phyloP scores from a whole-genome alignment of 2,113 vertebrate species.

The Amphiprion ocellaris region DNA sequence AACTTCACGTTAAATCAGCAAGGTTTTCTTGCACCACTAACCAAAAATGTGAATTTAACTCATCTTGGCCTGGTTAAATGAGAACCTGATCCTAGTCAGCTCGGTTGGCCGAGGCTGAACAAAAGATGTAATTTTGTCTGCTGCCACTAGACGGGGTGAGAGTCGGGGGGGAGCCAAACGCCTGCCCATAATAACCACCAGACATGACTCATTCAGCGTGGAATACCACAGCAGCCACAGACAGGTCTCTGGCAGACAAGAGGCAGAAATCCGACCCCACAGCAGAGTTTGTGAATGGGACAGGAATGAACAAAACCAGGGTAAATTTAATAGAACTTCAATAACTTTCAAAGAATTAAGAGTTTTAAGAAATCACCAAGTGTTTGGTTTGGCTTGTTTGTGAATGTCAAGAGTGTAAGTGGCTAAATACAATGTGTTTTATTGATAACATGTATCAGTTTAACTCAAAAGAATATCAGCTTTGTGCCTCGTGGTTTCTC shows the following conservation, averaged over 20 bases:
- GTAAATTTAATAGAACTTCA: slow-evolving; percentile 71
- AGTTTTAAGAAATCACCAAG: slow-evolving; percentile 70
- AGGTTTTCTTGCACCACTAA: slow-evolving; percentile 37
- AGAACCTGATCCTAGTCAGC: slow-evolving; percentile 57
- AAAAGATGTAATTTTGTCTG: slow-evolving; percentile 72
- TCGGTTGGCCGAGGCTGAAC: slow-evolving; percentile 53
- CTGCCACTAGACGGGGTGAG: slow-evolving; percentile 78
- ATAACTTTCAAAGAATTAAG: slow-evolving; percentile 69
- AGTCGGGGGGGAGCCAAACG: slow-evolving; percentile 54
- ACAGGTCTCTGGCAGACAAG: slow-evolving; percentile 82
- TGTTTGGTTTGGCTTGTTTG: slow-evolving; percentile 71
- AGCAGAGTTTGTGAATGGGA: slow-evolving; percentile 82
- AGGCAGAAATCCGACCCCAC: slow-evolving; percentile 76
- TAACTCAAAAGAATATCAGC: slow-evolving; percentile 18
- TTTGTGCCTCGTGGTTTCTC: slow-evolving; percentile 11
- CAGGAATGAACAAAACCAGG: slow-evolving; percentile 76
- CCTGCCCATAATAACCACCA: slow-evolving; percentile 82
- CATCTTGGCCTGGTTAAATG: slow-evolving; percentile 55
- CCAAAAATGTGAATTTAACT: slow-evolving; percentile 52
- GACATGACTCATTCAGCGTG: slow-evolving; percentile 84
- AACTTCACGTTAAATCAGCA: slow-evolving; percentile 5
- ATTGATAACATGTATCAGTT: slow-evolving; percentile 41
- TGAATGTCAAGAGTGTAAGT: slow-evolving; percentile 62
- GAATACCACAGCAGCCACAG: slow-evolving; percentile 84
- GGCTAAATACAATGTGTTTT: slow-evolving; percentile 55